Evolutionary conservation across 2,888 invertebrate species (phyloP).

Genomic region (Anthrax anthrax): DNA sequence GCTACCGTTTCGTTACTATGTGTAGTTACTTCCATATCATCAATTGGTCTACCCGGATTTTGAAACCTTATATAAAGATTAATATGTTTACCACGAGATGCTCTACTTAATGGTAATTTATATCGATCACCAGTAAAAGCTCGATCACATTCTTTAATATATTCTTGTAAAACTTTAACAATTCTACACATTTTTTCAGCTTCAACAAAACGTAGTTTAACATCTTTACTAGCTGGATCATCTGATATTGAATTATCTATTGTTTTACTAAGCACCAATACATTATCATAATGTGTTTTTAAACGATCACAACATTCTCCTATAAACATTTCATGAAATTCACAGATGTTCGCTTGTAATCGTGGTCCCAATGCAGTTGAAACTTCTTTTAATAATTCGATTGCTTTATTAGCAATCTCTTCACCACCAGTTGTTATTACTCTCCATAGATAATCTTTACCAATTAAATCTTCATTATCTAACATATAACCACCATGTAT

Average conservation of each 20-base stretch:
- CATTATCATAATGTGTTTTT: slow-evolving; percentile 72
- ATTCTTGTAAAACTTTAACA: slow-evolving; percentile 86
- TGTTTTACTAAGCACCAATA: slow-evolving; percentile 37
- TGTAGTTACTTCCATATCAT: slow-evolving; percentile 83
- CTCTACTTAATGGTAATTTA: slow-evolving; percentile 71
- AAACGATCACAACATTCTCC: slow-evolving; percentile 83
- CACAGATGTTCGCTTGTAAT: slow-evolving; percentile 59
- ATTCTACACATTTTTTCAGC: slow-evolving; percentile 83
- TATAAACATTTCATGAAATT: slow-evolving; percentile 85
- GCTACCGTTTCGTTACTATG: slow-evolving; percentile 91
- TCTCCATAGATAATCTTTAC: slow-evolving; percentile 92
- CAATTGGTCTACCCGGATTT: slow-evolving; percentile 72
- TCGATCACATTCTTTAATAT: slow-evolving; percentile 87
- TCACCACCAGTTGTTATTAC: slow-evolving; percentile 82
- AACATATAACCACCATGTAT: slow-evolving; percentile 75
- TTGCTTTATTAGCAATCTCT: slow-evolving; percentile 84
- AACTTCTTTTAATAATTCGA: slow-evolving; percentile 81
- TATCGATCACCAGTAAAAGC: slow-evolving; percentile 76
- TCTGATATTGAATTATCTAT: slow-evolving; percentile 16
- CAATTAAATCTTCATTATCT: slow-evolving; percentile 89
- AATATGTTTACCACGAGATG: slow-evolving; percentile 81
- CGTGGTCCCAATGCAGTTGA: slow-evolving; percentile 85
- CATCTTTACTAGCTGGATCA: slow-evolving; percentile 25
- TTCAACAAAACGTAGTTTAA: slow-evolving; percentile 37
- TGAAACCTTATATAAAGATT: slow-evolving; percentile 76